phyloP scores from a whole-genome alignment of 2,888 invertebrate genomes.

The Cybosia mesomella region DNA sequence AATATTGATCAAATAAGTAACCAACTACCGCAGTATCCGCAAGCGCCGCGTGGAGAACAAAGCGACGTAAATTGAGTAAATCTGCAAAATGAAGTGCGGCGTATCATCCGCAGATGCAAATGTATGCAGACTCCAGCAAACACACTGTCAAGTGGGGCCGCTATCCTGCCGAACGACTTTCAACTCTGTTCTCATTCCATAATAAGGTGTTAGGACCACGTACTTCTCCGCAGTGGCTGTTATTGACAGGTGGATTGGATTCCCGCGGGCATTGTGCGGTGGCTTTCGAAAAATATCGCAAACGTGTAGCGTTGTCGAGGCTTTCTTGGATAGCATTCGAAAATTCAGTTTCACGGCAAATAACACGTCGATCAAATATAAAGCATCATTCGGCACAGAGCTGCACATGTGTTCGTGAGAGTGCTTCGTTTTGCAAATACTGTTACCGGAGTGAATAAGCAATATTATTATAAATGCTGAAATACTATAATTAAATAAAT shows the following conservation, averaged over 20 bases:
- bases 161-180: slow-evolving; percentile 3
- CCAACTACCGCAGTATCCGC: background rate
- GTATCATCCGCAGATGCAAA: slow-evolving; percentile 54
- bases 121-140: slow-evolving; percentile 44
- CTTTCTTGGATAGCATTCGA: slow-evolving; percentile 27
- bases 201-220: background rate
- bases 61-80: slow-evolving; percentile 45
- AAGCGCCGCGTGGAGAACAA: slow-evolving; percentile 3
- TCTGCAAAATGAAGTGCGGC: slow-evolving; percentile 56
- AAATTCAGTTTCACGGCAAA: slow-evolving; percentile 41
- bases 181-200: slow-evolving; percentile 12
- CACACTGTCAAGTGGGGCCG: slow-evolving; percentile 14
- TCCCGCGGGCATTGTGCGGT: slow-evolving; percentile 42
- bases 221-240: slow-evolving; percentile 18
- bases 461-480: no score
- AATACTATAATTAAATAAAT: no score
- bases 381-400: slow-evolving; percentile 16
- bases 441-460: background rate
- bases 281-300: slow-evolving; percentile 31
- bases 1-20: background rate
- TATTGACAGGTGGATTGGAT: slow-evolving; percentile 53
- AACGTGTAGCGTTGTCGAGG: slow-evolving; percentile 25
- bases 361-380: slow-evolving; percentile 40
- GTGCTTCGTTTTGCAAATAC: background rate
- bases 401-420: background rate